A percentile compares a stretch with the other conserved stretches of the same genome.
Evolutionary conservation across 2,888 invertebrate species (phyloP).

Genomic region (Drosophila melanosoma): DNA sequence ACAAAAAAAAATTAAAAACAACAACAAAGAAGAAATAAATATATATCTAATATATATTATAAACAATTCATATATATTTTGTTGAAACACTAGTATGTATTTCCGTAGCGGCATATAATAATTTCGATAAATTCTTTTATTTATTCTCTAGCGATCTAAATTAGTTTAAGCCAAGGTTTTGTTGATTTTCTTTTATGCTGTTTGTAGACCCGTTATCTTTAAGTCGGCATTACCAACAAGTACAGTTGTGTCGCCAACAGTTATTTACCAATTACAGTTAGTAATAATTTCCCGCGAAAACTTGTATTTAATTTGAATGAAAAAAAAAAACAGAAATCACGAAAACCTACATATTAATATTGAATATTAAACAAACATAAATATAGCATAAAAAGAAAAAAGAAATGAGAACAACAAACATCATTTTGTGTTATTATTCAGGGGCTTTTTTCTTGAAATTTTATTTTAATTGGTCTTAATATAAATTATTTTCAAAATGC

Average conservation of each 20-base stretch:
- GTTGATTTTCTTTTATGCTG: slow-evolving; percentile 40
- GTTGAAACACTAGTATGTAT: slow-evolving; percentile 8
- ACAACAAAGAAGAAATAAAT: slow-evolving; percentile 2
- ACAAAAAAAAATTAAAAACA: neutral
- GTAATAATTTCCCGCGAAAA: slow-evolving; percentile 36
- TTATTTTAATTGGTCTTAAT: slow-evolving; percentile 1
- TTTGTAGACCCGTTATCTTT: slow-evolving; percentile 24
- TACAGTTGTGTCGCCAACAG: slow-evolving; percentile 38
- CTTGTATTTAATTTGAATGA: slow-evolving; percentile 57
- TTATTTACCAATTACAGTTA: slow-evolving; percentile 40
- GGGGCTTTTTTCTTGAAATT: slow-evolving; percentile 18
- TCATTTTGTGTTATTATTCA: slow-evolving; percentile 68
- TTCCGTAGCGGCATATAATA: slow-evolving; percentile 15
- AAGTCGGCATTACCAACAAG: slow-evolving; percentile 33
- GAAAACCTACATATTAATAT: slow-evolving; percentile 24
- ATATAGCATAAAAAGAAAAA: slow-evolving; percentile 55
- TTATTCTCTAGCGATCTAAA: slow-evolving; percentile 71
- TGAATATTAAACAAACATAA: slow-evolving; percentile 58
- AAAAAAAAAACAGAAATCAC: slow-evolving; percentile 10
- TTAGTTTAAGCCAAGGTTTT: slow-evolving; percentile 41
- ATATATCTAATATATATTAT: slow-evolving; percentile 22
- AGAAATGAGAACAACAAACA: slow-evolving; percentile 53
- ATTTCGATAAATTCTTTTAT: slow-evolving; percentile 45
- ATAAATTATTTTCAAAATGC: neutral
- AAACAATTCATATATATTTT: neutral